Percentiles rank a stretch among this genome's conserved stretches.
Evolutionary conservation across 2,797 vertebrate species (phyloP).

Genomic region (Tokudaia muenninki): DNA sequence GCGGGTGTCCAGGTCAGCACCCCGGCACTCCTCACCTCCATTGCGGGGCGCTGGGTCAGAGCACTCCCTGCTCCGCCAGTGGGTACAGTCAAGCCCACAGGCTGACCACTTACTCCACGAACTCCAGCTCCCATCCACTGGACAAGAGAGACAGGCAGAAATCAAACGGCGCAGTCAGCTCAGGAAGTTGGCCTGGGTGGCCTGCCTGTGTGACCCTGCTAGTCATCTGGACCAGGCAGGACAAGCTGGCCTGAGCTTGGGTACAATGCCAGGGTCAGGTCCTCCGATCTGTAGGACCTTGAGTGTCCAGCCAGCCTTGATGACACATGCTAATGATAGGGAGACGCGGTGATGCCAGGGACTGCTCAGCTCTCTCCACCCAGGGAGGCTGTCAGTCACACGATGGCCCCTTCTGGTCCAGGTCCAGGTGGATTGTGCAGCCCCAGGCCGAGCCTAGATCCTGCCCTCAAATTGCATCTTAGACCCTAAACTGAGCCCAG

Average conservation of each 20-base stretch:
- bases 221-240: constrained; percentile 14
- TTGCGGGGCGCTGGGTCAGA: constrained; percentile 96
- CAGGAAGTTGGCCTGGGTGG: neutral
- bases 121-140: constrained; percentile 97
- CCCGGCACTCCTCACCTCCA: constrained; percentile 95
- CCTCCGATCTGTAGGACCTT: neutral
- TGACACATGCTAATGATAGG: constrained; percentile 81
- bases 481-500: constrained; percentile 9
- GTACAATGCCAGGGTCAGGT: constrained; percentile 2
- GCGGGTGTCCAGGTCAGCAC: constrained; percentile 94
- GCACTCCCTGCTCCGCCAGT: constrained; percentile 97
- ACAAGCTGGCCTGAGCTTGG: neutral
- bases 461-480: constrained; percentile 28
- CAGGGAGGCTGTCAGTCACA: neutral
- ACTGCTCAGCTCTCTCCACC: constrained; percentile 37
- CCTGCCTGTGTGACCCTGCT: neutral
- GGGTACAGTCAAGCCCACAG: constrained; percentile 95
- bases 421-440: constrained; percentile 34
- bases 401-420: constrained; percentile 44
- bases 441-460: constrained; percentile 54
- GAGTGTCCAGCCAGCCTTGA: constrained; percentile 60
- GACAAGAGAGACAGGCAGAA: constrained; percentile 73
- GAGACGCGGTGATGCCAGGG: constrained; percentile 69
- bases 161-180: neutral
- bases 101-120: constrained; percentile 98